A percentile compares a stretch with the other conserved stretches of the same genome.
Evolutionary conservation across 2,797 vertebrate genomes (phyloP).

Genomic region (Halcyon badia): DNA sequence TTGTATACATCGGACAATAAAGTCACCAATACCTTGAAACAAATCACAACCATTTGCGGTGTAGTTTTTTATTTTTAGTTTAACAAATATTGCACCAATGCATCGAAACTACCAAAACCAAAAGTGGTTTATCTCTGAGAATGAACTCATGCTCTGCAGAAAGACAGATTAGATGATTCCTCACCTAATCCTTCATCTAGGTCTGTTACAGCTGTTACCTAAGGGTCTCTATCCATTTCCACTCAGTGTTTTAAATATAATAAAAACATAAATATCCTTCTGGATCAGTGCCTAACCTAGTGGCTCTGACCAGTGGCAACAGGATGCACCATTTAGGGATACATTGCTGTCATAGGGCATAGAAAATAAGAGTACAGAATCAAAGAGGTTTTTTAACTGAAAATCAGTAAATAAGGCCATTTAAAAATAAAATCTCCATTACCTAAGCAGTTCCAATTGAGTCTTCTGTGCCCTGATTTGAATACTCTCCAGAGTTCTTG

Average conservation of each 20-base stretch:
- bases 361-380: not conserved
- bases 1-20: slow-evolving; percentile 82
- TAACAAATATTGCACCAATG: not conserved
- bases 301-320: not conserved
- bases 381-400: not conserved
- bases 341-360: not conserved
- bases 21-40: slow-evolving; percentile 87
- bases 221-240: not conserved
- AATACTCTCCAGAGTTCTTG: slow-evolving; percentile 82
- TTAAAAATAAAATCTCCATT: not conserved
- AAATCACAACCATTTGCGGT: not conserved
- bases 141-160: not conserved
- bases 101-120: not conserved
- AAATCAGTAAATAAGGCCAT: not conserved
- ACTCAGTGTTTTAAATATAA: not conserved
- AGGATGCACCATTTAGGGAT: not conserved
- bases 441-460: slow-evolving; percentile 94
- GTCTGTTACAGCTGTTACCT: not conserved
- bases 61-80: not conserved
- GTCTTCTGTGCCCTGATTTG: slow-evolving; percentile 82
- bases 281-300: not conserved
- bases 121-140: not conserved
- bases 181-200: not conserved
- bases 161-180: not conserved
- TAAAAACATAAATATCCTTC: not conserved